Base-by-base conservation (phyloP, 2,888 invertebrate genomes). In the Synergus japonicus region DNA sequence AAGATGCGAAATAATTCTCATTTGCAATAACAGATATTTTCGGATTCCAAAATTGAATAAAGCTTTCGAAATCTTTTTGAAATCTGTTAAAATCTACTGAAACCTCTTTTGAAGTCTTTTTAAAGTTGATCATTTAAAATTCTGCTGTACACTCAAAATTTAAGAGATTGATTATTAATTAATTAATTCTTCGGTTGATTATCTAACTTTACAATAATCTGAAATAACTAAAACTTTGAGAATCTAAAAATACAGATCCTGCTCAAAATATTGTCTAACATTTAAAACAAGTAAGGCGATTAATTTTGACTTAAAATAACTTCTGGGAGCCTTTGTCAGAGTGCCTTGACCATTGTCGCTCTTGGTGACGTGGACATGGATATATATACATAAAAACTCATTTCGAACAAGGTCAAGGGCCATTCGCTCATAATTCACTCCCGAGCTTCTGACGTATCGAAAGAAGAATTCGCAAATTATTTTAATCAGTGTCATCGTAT, bases 361-460 rank as follows among this genome's bases (percentile, higher is more conserved):
- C 44, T 64, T 67, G 18, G 60, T 65, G 76, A 69, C 77, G 49
- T 64, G 78, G 29, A 65, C 63, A 64, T 46, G 0, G 15, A 37
- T 64, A 64, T 64, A 37, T 64, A 64, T 64, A 73, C 64, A 41
- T 76, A 78, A 81, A 84, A 81, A 82, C 73, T 81, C 69, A 82
- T 83, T 81, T 79, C 79, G 66, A 80, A 81, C 79, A 84, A 84
- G 82, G 77, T 82, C 82, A 84, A 77, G 79, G 81, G 63, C 77
- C 66, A 76, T 78, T 76, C 67, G 76, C 65, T 80, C 78, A 83
- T 76, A 77, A 64, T 82, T 78, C 77, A 65, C 73, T 76, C 73
- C 64, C 78, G 60, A 63, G 13, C 63, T 64, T 64, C 37, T 29
- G 37, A 64, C 15, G 37, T 37, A 64, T 29, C 22, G 64, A 64